A percentile compares a stretch with the other conserved stretches of the same genome.
phyloP scores from a whole-genome alignment of 2,888 invertebrate species.

The Achlya flavicornis region DNA sequence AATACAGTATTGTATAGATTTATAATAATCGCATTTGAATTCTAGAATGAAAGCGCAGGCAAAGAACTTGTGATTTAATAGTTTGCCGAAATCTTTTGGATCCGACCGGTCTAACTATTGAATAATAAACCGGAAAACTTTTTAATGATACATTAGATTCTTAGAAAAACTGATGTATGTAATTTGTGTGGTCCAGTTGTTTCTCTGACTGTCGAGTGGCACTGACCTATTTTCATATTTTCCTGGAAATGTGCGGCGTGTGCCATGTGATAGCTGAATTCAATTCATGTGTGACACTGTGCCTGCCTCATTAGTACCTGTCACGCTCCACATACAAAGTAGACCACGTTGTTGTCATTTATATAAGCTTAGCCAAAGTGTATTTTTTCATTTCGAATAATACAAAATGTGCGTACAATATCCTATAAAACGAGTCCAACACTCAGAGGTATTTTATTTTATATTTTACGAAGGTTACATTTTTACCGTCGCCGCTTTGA shows the following conservation, averaged over 20 bases:
- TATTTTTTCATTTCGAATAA: constrained; percentile 10
- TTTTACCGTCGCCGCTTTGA: not conserved
- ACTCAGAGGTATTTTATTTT: not conserved
- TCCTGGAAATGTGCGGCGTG: constrained; percentile 44
- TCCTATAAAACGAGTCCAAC: not conserved
- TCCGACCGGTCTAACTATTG: not conserved
- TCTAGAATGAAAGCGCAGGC: not conserved
- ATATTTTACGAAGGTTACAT: not conserved
- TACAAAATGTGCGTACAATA: not conserved
- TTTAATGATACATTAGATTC: not conserved
- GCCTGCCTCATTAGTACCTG: constrained; percentile 65
- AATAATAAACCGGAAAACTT: not conserved
- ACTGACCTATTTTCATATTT: constrained; percentile 56
- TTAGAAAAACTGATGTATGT: not conserved
- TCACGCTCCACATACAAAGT: constrained; percentile 58
- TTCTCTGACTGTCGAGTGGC: constrained; percentile 18
- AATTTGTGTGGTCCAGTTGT: constrained; percentile 14
- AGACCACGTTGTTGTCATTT: constrained; percentile 45
- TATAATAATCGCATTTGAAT: not conserved
- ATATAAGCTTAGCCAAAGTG: constrained; percentile 34
- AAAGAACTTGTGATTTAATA: not conserved
- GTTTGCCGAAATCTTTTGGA: not conserved
- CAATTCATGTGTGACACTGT: constrained; percentile 40
- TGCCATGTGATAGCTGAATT: constrained; percentile 44
- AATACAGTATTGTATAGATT: no score